These are phyloP conservation scores for Leptopilina syphax DNA, from an alignment of 2,888 invertebrate species.

Conservation along the genomic window DNA sequence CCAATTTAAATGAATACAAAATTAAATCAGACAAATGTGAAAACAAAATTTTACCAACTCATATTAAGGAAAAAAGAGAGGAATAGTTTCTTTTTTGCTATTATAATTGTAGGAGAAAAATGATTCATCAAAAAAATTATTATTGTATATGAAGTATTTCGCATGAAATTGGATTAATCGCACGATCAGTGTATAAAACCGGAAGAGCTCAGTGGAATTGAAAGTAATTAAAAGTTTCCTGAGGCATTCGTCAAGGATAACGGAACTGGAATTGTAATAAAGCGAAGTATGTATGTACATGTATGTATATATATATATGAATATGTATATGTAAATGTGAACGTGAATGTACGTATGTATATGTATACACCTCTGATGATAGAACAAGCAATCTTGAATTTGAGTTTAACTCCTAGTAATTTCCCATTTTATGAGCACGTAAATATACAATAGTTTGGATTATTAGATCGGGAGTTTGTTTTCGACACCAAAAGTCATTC, in stretches of 20 bases:
- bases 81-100: no score
- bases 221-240: slow-evolving; percentile 36
- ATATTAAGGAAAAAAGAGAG: background rate
- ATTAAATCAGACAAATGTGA: no score
- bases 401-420: slow-evolving; percentile 28
- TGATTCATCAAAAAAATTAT: background rate
- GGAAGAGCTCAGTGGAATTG: background rate
- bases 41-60: no score
- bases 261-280: slow-evolving; percentile 23
- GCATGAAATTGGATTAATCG: slow-evolving; percentile 18
- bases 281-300: background rate
- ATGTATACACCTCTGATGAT: background rate
- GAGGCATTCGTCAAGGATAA: slow-evolving; percentile 31
- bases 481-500: slow-evolving; percentile 26
- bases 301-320: no score
- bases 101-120: background rate
- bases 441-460: slow-evolving; percentile 6
- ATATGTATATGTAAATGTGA: no score
- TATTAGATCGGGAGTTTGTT: slow-evolving; percentile 35
- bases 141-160: background rate
- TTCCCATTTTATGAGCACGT: slow-evolving; percentile 32
- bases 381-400: slow-evolving; percentile 28
- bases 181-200: slow-evolving; percentile 3
- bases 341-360: background rate
- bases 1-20: background rate